Evolutionary conservation across 2,888 invertebrate genomes (phyloP), one percentile per base, ranked within the genome.

Genomic region (Amblyjoppa fuscipennis): DNA sequence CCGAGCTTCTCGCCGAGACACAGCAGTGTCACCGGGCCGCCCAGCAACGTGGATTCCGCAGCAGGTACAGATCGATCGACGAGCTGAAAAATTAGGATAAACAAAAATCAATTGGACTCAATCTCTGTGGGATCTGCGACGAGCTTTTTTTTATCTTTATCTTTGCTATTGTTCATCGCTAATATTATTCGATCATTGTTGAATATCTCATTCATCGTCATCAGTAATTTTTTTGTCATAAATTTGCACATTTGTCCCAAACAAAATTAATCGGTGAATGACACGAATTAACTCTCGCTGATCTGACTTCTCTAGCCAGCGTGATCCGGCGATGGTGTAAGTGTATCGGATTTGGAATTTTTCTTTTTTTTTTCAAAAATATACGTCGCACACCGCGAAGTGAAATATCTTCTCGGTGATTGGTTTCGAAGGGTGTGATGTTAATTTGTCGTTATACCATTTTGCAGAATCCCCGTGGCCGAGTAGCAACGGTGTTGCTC

Each of bases 1-100:
- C 95, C 95, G 87, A 95, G 95, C 90, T 94, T 95, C 78, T 96
- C 96, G 88, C 96, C 96, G 86, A 95, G 92, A 88, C 92, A 91
- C 84, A 93, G 93, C 90, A 93, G 92, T 68, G 88, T 87, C 51
- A 92, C 92, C 20, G 93, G 93, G 86, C 93, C 93, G 84, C 90
- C 92, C 34, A 94, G 93, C 90, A 93, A 94, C 92, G 91, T 93
- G 87, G 94, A 94, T 75, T 94, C 93, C 87, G 90, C 81, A 74
- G 84, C 93, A 93, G 93, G 93, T 93, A 93, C 69, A 82, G 78
- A 74, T 75, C 75, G 64, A 80, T 84, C 87, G 68, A 73, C 83
- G 81, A 76, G 78, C 69, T 64, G 34, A 70, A 69, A 31, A 75
- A 56, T 16, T 64, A 28, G 16, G 64, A 31, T 64, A 59, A 51